Conservation (phyloP, 2,888 invertebrate species). For the Lottia gigantea region DNA sequence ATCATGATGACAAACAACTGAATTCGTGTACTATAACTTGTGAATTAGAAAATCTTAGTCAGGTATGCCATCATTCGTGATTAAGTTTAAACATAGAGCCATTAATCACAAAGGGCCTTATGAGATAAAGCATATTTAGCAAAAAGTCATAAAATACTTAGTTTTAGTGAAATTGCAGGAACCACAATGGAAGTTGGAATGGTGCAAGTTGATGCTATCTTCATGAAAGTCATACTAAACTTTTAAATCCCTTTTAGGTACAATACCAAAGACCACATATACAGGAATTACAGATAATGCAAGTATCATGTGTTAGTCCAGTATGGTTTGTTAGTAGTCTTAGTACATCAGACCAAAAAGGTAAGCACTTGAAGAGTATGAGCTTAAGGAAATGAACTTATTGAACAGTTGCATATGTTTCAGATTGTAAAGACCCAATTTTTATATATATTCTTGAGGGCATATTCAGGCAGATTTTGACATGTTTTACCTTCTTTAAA, state of each 20-base stretch:
- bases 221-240: no score
- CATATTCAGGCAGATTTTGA: no score
- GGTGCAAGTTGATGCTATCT: no score
- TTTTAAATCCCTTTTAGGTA: constrained; percentile 29
- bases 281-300: constrained; percentile 59
- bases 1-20: constrained; percentile 37
- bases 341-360: constrained; percentile 38
- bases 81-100: no score
- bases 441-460: not conserved
- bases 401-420: not conserved
- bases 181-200: no score
- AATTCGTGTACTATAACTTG: constrained; percentile 58
- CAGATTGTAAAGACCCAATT: not conserved
- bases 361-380: constrained; percentile 18
- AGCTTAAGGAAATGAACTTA: no score
- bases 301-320: constrained; percentile 65
- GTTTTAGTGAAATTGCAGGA: no score
- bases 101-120: no score
- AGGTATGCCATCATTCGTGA: constrained; percentile 41
- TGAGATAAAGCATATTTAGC: no score
- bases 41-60: constrained; percentile 65
- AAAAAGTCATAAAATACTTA: no score
- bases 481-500: not conserved
- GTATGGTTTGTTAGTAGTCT: constrained; percentile 58
- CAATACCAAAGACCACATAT: constrained; percentile 55